phyloP scores from a whole-genome alignment of 2,797 vertebrate genomes.

The Percopsis omiscomaycus region DNA sequence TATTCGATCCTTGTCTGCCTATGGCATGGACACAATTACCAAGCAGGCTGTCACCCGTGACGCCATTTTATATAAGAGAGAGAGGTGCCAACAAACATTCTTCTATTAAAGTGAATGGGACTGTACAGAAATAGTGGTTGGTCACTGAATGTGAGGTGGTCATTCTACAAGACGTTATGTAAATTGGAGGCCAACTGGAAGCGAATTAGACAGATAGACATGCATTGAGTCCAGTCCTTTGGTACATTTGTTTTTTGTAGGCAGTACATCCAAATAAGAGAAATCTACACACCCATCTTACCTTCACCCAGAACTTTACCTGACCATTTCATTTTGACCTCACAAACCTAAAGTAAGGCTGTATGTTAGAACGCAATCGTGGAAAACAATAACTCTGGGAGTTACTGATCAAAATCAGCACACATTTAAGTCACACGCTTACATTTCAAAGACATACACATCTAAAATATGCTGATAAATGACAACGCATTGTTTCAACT shows the following conservation, averaged over 20 bases:
- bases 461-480: neutral
- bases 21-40: neutral
- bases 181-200: neutral
- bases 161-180: slow-evolving; percentile 5
- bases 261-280: slow-evolving; percentile 39
- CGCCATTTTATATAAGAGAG: slow-evolving; percentile 47
- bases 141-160: slow-evolving; percentile 24
- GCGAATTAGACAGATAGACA: slow-evolving; percentile 15
- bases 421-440: neutral
- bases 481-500: too few species aligned
- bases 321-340: neutral
- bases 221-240: slow-evolving; percentile 69
- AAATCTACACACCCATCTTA: neutral
- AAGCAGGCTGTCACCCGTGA: slow-evolving; percentile 19
- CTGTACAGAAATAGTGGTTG: slow-evolving; percentile 34
- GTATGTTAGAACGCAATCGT: slow-evolving; percentile 12
- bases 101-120: slow-evolving; percentile 48
- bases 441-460: neutral
- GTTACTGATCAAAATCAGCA: neutral
- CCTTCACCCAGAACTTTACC: neutral
- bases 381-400: slow-evolving; percentile 4
- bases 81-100: slow-evolving; percentile 52
- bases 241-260: slow-evolving; percentile 86
- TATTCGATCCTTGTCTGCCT: neutral
- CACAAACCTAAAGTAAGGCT: neutral